phyloP scores from a whole-genome alignment of 2,888 invertebrate species.

The Cerastoderma edule region DNA sequence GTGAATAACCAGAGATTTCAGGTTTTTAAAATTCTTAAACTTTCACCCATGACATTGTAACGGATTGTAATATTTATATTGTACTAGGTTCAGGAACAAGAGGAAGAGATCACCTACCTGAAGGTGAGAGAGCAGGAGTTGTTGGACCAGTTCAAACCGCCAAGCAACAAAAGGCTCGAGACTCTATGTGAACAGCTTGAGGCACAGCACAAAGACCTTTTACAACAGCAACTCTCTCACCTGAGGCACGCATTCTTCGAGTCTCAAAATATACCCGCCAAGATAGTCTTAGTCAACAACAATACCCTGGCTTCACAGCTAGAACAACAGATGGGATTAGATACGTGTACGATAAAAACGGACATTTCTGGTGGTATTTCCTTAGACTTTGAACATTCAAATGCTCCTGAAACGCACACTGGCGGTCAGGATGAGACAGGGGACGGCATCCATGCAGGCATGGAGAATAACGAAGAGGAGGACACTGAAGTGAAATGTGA shows the following conservation, averaged over 20 bases:
- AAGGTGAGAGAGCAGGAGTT: conserved; percentile 70
- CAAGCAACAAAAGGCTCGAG: conserved; percentile 64
- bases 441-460: not conserved
- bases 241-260: conserved; percentile 59
- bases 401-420: not conserved
- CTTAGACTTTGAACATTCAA: conserved; percentile 10
- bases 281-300: conserved; percentile 40
- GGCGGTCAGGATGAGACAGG: not conserved
- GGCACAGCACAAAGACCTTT: conserved; percentile 68
- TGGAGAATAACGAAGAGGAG: not conserved
- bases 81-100: conserved; percentile 65
- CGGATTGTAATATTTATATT: too few species aligned
- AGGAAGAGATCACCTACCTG: conserved; percentile 57
- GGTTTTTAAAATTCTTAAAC: too few species aligned
- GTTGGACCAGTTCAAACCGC: conserved; percentile 63
- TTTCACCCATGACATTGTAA: too few species aligned
- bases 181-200: conserved; percentile 64
- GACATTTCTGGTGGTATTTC: conserved; percentile 17
- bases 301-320: conserved; percentile 23
- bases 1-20: too few species aligned
- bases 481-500: conserved; percentile 7
- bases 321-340: conserved; percentile 31
- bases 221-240: conserved; percentile 67
- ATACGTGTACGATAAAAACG: conserved; percentile 20
- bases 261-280: conserved; percentile 17